These are phyloP conservation scores for Tetropium fuscum DNA, from an alignment of 2,888 invertebrate species.

Conservation along the genomic window DNA sequence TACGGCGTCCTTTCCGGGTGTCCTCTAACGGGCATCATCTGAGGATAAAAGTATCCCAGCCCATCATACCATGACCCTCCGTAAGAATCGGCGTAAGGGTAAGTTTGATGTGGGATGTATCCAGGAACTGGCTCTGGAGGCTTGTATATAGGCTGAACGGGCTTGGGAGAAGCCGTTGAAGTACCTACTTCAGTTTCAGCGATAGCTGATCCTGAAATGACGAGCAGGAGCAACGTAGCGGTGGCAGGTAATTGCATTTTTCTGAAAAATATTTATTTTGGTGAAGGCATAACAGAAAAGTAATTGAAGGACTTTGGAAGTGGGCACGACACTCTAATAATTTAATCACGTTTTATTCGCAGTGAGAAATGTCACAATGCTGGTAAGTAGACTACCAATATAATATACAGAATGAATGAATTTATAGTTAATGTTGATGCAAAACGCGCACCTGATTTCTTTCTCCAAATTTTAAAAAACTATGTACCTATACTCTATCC, in stretches of 20 bases:
- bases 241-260: not conserved
- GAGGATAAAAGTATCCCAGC: conserved; percentile 10
- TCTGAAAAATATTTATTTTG: conserved; percentile 15
- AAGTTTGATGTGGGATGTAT: conserved; percentile 6
- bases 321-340: too few relatives aligned
- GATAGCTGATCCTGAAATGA: not conserved
- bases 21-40: not conserved
- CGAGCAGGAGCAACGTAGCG: not conserved
- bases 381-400: too few relatives aligned
- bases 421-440: too few relatives aligned
- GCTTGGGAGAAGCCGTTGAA: not conserved
- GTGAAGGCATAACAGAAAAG: too few relatives aligned
- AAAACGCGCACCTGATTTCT: too few relatives aligned
- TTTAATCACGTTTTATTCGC: too few relatives aligned
- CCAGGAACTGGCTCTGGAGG: not conserved
- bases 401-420: too few relatives aligned
- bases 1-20: conserved; percentile 5
- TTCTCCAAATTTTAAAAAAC: too few relatives aligned
- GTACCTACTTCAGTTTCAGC: not conserved
- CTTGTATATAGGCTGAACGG: conserved; percentile 14
- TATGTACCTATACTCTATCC: too few relatives aligned
- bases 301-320: too few relatives aligned
- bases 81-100: conserved; percentile 8
- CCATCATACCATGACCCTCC: conserved; percentile 10
- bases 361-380: too few relatives aligned